These are phyloP conservation scores for Drosophila santomea DNA, from an alignment of 1,140 invertebrate genomes.

Conservation along the genomic window DNA sequence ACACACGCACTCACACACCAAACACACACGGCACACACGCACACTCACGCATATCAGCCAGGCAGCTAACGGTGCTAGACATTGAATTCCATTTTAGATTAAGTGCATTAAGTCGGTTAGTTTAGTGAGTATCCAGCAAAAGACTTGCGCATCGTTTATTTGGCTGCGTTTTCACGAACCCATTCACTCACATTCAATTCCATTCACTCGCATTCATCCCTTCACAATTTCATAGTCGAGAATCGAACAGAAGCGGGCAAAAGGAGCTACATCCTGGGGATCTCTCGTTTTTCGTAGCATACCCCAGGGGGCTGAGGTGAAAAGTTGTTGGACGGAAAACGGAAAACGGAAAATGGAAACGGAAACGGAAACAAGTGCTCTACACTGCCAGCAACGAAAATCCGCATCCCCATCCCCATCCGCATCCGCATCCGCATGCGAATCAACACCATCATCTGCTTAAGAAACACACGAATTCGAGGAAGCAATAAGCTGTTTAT, in stretches of 20 bases:
- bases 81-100: conserved; percentile 49
- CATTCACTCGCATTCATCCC: conserved; percentile 15
- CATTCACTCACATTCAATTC: not conserved
- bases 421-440: not conserved
- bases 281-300: not conserved
- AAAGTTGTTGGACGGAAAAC: conserved; percentile 17
- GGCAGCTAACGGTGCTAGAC: conserved; percentile 32
- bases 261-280: conserved; percentile 8
- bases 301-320: not conserved
- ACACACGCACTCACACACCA: conserved; percentile 21
- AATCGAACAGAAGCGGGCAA: conserved; percentile 4
- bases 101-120: conserved; percentile 53
- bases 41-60: conserved; percentile 45
- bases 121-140: conserved; percentile 63
- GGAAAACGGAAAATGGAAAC: conserved; percentile 6
- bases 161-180: conserved; percentile 52
- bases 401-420: not conserved
- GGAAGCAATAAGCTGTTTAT: conserved; percentile 73
- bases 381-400: conserved; percentile 45
- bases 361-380: conserved; percentile 32
- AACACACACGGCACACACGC: conserved; percentile 25
- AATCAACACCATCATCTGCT: conserved; percentile 9
- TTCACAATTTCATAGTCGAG: conserved; percentile 25
- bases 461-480: conserved; percentile 13
- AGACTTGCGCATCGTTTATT: conserved; percentile 71